Evolutionary conservation across 2,797 vertebrate genomes (phyloP).

Genomic region (Thalassophryne amazonica): DNA sequence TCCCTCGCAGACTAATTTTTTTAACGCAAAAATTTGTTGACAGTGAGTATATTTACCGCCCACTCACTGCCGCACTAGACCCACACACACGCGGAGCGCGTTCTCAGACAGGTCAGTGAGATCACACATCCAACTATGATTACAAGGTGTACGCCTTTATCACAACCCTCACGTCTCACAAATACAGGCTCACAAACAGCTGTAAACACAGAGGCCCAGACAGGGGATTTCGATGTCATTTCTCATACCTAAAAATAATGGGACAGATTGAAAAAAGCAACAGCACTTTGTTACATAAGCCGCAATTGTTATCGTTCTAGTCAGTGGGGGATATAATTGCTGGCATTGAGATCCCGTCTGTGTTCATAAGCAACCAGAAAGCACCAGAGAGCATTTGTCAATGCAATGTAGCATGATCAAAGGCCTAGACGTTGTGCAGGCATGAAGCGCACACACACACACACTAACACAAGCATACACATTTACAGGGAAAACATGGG

Average conservation of each 20-base stretch:
- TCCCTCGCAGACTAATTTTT: slow-evolving; percentile 39
- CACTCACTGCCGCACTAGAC: neutral
- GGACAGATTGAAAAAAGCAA: slow-evolving; percentile 58
- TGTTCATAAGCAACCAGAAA: slow-evolving; percentile 71
- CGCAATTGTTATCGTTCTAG: slow-evolving; percentile 62
- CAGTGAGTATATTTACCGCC: slow-evolving; percentile 1
- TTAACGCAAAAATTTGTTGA: slow-evolving; percentile 8
- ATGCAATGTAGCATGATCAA: slow-evolving; percentile 74
- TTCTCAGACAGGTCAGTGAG: slow-evolving; percentile 46
- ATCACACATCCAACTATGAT: slow-evolving; percentile 65
- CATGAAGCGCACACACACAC: slow-evolving; percentile 15
- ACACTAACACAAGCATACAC: slow-evolving; percentile 2
- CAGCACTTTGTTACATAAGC: slow-evolving; percentile 62
- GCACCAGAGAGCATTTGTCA: slow-evolving; percentile 76
- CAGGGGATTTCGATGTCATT: slow-evolving; percentile 61
- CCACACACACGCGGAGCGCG: slow-evolving; percentile 17
- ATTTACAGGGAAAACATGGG: slow-evolving; percentile 44
- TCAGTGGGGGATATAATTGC: slow-evolving; percentile 70
- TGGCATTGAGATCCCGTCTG: slow-evolving; percentile 67
- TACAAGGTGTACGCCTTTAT: slow-evolving; percentile 66
- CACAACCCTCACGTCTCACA: slow-evolving; percentile 57
- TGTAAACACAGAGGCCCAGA: slow-evolving; percentile 59
- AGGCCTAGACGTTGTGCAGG: slow-evolving; percentile 57
- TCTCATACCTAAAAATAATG: slow-evolving; percentile 69
- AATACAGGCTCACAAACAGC: slow-evolving; percentile 48